Evolutionary conservation across 1,140 invertebrate genomes (phyloP), one percentile per base, ranked within the genome.

Genomic region (Camponotus vicinus): DNA sequence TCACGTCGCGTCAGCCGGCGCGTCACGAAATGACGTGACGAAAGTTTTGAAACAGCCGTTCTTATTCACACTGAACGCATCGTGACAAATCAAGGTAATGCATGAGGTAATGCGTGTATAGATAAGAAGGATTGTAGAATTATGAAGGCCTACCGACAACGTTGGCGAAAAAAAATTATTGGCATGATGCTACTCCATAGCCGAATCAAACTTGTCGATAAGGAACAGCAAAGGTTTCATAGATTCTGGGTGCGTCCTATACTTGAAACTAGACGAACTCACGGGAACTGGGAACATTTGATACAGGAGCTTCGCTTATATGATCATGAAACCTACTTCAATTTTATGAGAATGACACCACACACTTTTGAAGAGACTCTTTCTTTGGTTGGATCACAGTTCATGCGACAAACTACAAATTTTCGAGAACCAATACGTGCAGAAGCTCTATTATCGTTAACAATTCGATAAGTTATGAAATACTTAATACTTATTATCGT

Each of bases 341-440:
- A 66, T n/a, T 66, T 66, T 66, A 66, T 40, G 63, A n/a, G 63
- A 66, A 40, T n/a, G 61, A 34, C 32, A 0, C 63, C 34, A 40
- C 7, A 66, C 9, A 66, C 15, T n/a, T 66, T 66, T 11, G 63
- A 66, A n/a, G 63, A 66, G 1, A n/a, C 40, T 66, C 18, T 66
- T n/a, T 66, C 63, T n/a, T 66, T 66, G 0, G 18, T 66, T 66
- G 63, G 63, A n/a, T 0, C 34, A 66, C 18, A 37, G 18, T 8
- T 66, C 1, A 9, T 66, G 0, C 0, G 3, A 66, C 63, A 66
- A 5, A 40, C 34, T 2, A 66, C 63, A 66, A 37, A 37, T 66
- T 66, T 40, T 37, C 34, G 34, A 40, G 63, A 66, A 13, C 18
- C 57, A 59, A 59, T 59, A 3, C 3, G 21, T 59, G 57, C 8